A percentile compares a stretch with the other conserved stretches of the same genome.
Conservation (phyloP, 2,888 invertebrate genomes). For the Orthosia gothica region DNA sequence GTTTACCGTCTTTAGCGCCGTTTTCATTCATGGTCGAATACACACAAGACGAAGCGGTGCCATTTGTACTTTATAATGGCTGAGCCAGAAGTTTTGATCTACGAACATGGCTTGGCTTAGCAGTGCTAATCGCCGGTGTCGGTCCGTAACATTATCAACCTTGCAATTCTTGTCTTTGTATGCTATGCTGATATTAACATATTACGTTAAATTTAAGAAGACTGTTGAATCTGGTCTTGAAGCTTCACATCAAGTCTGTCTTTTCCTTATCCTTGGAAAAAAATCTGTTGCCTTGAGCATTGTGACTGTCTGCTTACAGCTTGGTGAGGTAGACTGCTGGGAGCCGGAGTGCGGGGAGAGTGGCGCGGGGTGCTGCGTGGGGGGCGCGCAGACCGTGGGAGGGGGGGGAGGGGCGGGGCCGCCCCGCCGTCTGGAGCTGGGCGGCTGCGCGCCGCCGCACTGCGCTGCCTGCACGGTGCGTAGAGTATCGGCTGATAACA, state of each 20-base stretch:
- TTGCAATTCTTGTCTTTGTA: too few relatives aligned
- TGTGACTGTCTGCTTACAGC: constrained; percentile 83
- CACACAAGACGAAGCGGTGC: too few relatives aligned
- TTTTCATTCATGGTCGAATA: too few relatives aligned
- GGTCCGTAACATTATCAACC: too few relatives aligned
- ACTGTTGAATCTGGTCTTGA: not conserved
- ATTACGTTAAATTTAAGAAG: not conserved
- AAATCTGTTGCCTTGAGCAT: too few relatives aligned
- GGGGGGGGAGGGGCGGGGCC: constrained; percentile 82
- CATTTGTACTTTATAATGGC: too few relatives aligned
- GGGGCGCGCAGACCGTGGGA: constrained; percentile 92
- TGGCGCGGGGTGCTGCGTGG: constrained; percentile 92
- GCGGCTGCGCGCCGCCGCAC: constrained; percentile 94
- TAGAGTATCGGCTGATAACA: constrained; percentile 44
- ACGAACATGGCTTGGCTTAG: too few relatives aligned
- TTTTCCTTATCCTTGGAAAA: too few relatives aligned
- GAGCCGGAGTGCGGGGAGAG: constrained; percentile 96
- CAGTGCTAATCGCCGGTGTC: too few relatives aligned
- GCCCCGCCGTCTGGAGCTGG: constrained; percentile 91
- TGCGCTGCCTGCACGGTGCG: constrained; percentile 91
- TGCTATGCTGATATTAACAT: too few relatives aligned
- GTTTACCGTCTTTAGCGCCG: constrained; percentile 92
- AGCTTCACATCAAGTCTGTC: not conserved
- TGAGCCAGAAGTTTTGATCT: too few relatives aligned
- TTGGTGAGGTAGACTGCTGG: constrained; percentile 97